A percentile compares a stretch with the other conserved stretches of the same genome.
Evolutionary conservation across 2,113 vertebrate genomes (phyloP).

Genomic region (Thamnophis sirtalis): DNA sequence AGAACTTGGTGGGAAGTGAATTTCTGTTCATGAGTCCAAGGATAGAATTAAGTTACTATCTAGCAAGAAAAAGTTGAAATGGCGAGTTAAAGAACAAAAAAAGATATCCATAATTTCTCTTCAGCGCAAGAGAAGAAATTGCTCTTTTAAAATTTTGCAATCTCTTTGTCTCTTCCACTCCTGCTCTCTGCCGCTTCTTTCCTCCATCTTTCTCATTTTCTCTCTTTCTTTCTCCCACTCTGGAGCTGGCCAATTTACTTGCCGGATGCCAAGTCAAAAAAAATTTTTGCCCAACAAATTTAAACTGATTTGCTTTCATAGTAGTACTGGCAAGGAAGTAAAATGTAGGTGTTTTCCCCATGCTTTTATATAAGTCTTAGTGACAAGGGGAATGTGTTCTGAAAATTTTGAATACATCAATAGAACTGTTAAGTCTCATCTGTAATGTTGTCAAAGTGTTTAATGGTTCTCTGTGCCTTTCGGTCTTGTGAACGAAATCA

Average conservation of each 20-base stretch:
- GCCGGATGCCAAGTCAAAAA: neutral
- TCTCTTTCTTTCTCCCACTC: neutral
- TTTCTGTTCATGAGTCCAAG: neutral
- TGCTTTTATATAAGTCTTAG: neutral
- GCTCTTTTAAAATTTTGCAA: neutral
- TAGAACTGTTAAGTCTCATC: neutral
- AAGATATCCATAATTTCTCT: neutral
- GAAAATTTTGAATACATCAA: neutral
- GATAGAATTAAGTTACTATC: neutral
- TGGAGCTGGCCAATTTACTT: neutral
- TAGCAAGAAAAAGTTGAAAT: neutral
- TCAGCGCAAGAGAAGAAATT: neutral
- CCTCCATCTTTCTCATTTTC: neutral
- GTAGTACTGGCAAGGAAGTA: neutral
- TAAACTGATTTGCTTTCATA: neutral
- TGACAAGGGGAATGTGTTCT: constrained; percentile 6
- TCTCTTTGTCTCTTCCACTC: neutral
- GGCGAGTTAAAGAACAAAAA: neutral
- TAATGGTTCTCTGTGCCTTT: constrained; percentile 12
- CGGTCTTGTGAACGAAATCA: constrained; percentile 12
- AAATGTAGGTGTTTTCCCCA: neutral
- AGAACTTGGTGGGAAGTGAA: neutral
- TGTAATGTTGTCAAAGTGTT: constrained; percentile 12
- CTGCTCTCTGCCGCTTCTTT: neutral
- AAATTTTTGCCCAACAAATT: neutral